A percentile compares a stretch with the other conserved stretches of the same genome.
These are phyloP conservation scores for Cephus nigrinus DNA, from an alignment of 2,888 invertebrate species.

Conservation along the genomic window DNA sequence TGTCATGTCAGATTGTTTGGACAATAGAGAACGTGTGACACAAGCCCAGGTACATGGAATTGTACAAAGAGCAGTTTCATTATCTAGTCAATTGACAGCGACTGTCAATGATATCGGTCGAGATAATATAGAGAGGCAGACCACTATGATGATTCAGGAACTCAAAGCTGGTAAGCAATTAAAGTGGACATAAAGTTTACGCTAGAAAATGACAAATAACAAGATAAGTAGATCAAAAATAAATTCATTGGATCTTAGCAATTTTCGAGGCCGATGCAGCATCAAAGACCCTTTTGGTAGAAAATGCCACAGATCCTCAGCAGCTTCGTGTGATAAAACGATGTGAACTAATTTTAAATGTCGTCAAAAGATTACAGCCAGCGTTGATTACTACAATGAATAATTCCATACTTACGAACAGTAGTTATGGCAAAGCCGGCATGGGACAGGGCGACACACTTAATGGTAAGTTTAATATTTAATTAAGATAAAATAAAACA, in stretches of 20 bases:
- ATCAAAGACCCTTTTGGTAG: slow-evolving; percentile 50
- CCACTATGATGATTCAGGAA: slow-evolving; percentile 58
- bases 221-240: not conserved
- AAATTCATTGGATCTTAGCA: slow-evolving; percentile 38
- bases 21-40: slow-evolving; percentile 53
- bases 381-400: slow-evolving; percentile 53
- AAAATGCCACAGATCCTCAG: slow-evolving; percentile 57
- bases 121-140: slow-evolving; percentile 57
- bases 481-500: slow-evolving; percentile 5
- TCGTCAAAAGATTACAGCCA: slow-evolving; percentile 57
- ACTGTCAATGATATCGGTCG: slow-evolving; percentile 58
- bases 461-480: slow-evolving; percentile 33
- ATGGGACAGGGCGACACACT: slow-evolving; percentile 46
- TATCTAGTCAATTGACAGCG: slow-evolving; percentile 54
- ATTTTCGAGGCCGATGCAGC: slow-evolving; percentile 59
- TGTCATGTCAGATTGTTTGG: slow-evolving; percentile 53
- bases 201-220: not conserved
- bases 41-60: slow-evolving; percentile 52
- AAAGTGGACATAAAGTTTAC: not conserved
- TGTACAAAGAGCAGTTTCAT: slow-evolving; percentile 54
- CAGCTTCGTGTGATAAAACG: slow-evolving; percentile 61
- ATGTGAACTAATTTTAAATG: slow-evolving; percentile 58
- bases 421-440: slow-evolving; percentile 37
- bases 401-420: slow-evolving; percentile 45
- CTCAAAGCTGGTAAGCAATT: slow-evolving; percentile 55